Evolutionary conservation across 2,113 vertebrate species (phyloP), one percentile per base, ranked within the genome.

Genomic region (Alosa alosa): DNA sequence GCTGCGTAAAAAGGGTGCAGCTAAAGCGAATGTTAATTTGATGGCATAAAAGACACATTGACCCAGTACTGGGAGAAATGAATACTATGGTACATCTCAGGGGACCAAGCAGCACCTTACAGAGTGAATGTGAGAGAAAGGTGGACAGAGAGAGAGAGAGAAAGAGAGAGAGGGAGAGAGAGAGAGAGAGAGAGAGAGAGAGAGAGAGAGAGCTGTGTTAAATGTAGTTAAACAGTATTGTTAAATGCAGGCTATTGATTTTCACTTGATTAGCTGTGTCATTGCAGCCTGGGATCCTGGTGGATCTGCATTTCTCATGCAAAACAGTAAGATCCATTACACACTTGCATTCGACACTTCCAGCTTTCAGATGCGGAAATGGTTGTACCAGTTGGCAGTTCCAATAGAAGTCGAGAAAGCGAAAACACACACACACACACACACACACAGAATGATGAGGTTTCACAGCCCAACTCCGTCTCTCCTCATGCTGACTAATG

Each of bases 11-110:
- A 86, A 81, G 45, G 68, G 82, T 81, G 86, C 72, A 22, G 68
- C 47, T 45, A 86, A 83, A 82, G 25, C n/a, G 52, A 87, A 87
- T 75, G 86, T 39, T 89, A 84, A 83, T 84, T 82, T 81, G 68
- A 64, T 64, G 82, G 44, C 41, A 75, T 86, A 41, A 60, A 88
- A 25, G 49, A 57, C 83, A 85, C 72, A 55, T 17, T 84, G 84
- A 83, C 64, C 50, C 82, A 55, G 84, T 82, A 11, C 49, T 81
- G 68, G 44, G 45, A 83, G 55, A 75, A 11, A 52, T 36, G 83
- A 86, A 83, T 10, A 85, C 55, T 78, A 78, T 78, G 72, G 72
- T 31, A 78, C 72, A 36, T 78, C 72, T 78, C 72, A 78, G 25
- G 72, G 72, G 72, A 78, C 10, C 2, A 36, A 39, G 82, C 47